Evolutionary conservation across 2,797 vertebrate genomes (phyloP).

Genomic region (Phataginus tricuspis): DNA sequence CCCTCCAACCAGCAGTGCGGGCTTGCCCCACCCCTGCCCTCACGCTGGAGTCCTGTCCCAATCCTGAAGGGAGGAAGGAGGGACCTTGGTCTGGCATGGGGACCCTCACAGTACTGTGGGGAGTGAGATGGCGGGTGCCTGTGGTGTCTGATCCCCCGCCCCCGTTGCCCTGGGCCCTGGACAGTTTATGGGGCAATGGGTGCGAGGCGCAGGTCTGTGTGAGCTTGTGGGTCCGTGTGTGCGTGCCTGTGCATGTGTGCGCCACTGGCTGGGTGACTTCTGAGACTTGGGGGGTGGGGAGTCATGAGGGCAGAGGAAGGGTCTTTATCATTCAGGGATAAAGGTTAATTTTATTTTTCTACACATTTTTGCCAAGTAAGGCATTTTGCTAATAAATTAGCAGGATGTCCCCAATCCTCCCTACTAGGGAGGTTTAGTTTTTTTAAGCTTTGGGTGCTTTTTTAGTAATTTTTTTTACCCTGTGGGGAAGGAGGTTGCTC

Average conservation of each 20-base stretch:
- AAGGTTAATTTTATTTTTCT: constrained; percentile 79
- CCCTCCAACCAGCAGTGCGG: accelerated
- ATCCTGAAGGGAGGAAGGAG: too few species aligned
- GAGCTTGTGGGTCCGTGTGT: accelerated
- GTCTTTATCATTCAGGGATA: constrained; percentile 78
- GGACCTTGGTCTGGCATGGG: neutral
- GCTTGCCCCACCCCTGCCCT: neutral
- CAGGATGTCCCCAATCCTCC: neutral
- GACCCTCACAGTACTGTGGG: neutral
- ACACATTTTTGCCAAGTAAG: constrained; percentile 52
- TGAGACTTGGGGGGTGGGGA: neutral
- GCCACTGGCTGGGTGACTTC: neutral
- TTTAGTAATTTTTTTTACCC: constrained; percentile 51
- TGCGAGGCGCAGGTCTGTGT: too few species aligned
- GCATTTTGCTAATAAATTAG: neutral
- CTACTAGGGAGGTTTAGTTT: constrained; percentile 43
- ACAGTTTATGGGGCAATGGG: too few species aligned
- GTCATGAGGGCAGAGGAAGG: neutral
- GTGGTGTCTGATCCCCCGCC: neutral
- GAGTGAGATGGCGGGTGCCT: neutral
- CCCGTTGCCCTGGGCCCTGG: neutral
- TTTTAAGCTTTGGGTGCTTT: constrained; percentile 75
- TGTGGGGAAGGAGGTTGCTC: constrained; percentile 24
- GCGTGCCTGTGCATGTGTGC: accelerated
- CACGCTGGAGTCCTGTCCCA: neutral